Evolutionary conservation across 2,888 invertebrate species (phyloP).

Genomic region (Eupithecia centaureata): DNA sequence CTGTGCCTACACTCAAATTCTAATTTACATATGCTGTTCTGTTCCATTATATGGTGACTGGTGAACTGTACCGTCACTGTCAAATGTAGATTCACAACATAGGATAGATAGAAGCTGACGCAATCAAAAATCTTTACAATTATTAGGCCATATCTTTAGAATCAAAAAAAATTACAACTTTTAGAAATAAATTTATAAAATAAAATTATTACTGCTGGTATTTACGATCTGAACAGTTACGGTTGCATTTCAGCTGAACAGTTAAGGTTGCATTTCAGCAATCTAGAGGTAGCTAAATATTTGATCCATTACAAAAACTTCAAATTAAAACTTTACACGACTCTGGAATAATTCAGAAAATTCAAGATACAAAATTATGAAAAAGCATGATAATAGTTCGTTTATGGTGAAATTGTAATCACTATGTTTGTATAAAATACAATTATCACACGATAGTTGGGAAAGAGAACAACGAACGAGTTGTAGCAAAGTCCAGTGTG

Average conservation of each 20-base stretch:
- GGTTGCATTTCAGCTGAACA: no score
- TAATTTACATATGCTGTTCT: slow-evolving; percentile 43
- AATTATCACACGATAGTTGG: not conserved
- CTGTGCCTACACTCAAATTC: slow-evolving; percentile 66
- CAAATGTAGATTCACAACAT: not conserved
- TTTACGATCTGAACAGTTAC: no score
- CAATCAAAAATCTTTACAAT: not conserved
- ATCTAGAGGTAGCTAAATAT: not conserved
- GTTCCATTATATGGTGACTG: slow-evolving; percentile 11
- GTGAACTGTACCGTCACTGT: not conserved
- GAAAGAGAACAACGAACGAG: not conserved
- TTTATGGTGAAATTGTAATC: not conserved
- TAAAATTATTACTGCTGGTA: no score
- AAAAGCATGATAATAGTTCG: no score
- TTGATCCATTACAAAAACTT: no score
- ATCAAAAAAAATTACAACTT: not conserved
- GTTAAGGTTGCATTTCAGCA: no score
- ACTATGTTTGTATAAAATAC: not conserved
- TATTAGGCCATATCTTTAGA: not conserved
- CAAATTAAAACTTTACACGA: no score
- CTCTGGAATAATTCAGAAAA: no score
- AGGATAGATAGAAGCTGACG: not conserved
- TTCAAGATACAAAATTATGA: no score
- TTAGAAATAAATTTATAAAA: no score
- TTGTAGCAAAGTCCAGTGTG: not conserved